Base-by-base conservation (phyloP, 2,797 vertebrate genomes). In the Lagodon rhomboides region DNA sequence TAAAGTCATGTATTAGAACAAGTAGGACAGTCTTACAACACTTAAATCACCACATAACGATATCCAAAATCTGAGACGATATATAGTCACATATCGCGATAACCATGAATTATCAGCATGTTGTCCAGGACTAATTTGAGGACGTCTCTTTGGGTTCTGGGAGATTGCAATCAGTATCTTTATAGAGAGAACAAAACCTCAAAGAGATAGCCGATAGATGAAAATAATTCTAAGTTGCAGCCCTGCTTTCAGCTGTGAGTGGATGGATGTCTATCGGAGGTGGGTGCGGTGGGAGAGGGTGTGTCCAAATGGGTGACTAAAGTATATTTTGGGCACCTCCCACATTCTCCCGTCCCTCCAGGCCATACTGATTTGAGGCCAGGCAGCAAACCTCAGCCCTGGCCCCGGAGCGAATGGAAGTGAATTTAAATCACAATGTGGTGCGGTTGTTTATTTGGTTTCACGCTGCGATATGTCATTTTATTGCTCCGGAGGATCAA, bases 391-490 rank as follows among this genome's bases (percentile, higher is more conserved):
- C 85, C 86, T 87, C 76, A 75, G 64, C 72, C 60, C 73, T 72
- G 77, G 69, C 63, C 62, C 68, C 30, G 51, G 58, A 73, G 63
- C 15, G 50, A 88, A 75, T 69, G 73, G 73, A 89, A 87, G 60
- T 67, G 43, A 87, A 67, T 80, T 79, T 56, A 80, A 93, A 91
- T 93, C 80, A 83, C 75, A 84, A 64, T 71, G 87, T 73, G 87
- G 87, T 83, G 75, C 15, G 23, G 51, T 75, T 93, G 87, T 92
- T 91, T 93, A 80, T 94, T 91, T 92, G 86, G 76, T 83, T 92
- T 94, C 23, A 72, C 59, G 41, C 85, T 68, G 59, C 59, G 72
- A 89, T 87, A 82, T 79, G 82, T 76, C 53, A 84, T 83, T 81
- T 84, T 85, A 74, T 74, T 73, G 53, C 77, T 73, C 71, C 41